A percentile compares a stretch with the other conserved stretches of the same genome.
These are phyloP conservation scores for Drosophila ficusphila DNA, from an alignment of 1,140 invertebrate genomes.

Conservation along the genomic window DNA sequence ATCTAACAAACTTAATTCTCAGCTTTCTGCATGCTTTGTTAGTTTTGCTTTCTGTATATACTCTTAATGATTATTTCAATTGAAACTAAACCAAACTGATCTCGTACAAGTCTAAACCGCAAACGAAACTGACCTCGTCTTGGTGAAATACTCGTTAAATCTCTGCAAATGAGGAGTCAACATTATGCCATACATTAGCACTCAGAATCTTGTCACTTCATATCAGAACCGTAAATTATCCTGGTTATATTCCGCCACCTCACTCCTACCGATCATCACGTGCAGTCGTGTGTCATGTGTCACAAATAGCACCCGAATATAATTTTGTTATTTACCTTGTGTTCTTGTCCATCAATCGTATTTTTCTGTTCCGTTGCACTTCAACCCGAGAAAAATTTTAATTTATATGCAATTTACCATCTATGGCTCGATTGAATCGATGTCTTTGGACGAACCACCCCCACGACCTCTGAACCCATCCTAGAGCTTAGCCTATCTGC, in stretches of 20 bases:
- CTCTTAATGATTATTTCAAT: slow-evolving; percentile 1
- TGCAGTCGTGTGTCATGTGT: slow-evolving; percentile 37
- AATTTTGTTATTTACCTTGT: slow-evolving; percentile 54
- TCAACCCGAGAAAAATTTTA: slow-evolving; percentile 56
- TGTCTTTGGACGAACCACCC: slow-evolving; percentile 11
- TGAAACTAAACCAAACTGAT: slow-evolving; percentile 8
- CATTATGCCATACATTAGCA: slow-evolving; percentile 32
- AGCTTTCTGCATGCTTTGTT: slow-evolving; percentile 33
- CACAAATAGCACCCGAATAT: slow-evolving; percentile 36
- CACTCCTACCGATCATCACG: slow-evolving; percentile 34
- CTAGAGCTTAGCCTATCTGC: slow-evolving; percentile 75
- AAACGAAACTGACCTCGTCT: slow-evolving; percentile 27
- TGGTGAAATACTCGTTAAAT: slow-evolving; percentile 35
- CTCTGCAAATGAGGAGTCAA: slow-evolving; percentile 54
- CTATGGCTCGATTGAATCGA: slow-evolving; percentile 39
- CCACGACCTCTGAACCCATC: slow-evolving; percentile 18
- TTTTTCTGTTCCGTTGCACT: slow-evolving; percentile 40
- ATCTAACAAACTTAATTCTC: slow-evolving; percentile 1
- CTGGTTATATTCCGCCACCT: slow-evolving; percentile 10
- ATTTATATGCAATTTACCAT: slow-evolving; percentile 75
- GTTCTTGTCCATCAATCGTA: slow-evolving; percentile 36
- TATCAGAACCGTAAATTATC: slow-evolving; percentile 24
- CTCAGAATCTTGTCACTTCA: slow-evolving; percentile 13
- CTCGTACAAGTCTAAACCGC: not conserved
- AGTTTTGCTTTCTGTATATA: slow-evolving; percentile 13